A percentile compares a stretch with the other conserved stretches of the same genome.
Conservation (phyloP, 2,797 vertebrate genomes). For the Halcyon smyrnensis region DNA sequence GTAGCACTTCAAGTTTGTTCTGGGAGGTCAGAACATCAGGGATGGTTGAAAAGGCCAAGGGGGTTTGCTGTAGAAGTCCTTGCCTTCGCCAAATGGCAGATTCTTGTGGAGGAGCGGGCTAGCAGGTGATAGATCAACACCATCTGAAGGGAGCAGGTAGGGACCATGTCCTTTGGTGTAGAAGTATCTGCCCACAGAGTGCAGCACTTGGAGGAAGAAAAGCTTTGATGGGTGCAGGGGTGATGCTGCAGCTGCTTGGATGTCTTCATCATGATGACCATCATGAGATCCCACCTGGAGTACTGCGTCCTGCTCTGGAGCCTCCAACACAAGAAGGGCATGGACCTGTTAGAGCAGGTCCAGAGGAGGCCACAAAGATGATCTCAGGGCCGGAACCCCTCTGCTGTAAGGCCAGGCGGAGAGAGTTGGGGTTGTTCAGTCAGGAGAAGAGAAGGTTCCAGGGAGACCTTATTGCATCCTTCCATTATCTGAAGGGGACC, state of each 20-base stretch:
- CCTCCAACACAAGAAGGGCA: too few species aligned
- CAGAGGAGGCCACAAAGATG: too few species aligned
- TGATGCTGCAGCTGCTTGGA: fast-evolving
- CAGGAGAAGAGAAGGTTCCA: too few species aligned
- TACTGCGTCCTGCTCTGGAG: too few species aligned
- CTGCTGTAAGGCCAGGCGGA: too few species aligned
- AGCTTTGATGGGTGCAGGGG: neutral
- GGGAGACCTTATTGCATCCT: too few species aligned
- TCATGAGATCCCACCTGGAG: too few species aligned
- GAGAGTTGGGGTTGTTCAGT: too few species aligned
- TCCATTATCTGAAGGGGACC: too few species aligned
- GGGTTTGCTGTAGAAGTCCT: neutral
- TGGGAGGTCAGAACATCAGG: neutral
- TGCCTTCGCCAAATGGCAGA: neutral
- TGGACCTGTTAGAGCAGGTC: too few species aligned
- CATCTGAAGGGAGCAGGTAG: neutral
- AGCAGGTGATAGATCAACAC: neutral
- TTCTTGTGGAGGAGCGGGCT: neutral
- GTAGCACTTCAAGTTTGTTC: too few species aligned
- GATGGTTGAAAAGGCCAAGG: neutral
- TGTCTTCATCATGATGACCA: neutral
- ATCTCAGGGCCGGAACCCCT: too few species aligned
- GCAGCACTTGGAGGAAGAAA: neutral
- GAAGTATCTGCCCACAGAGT: neutral
- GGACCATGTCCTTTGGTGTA: neutral